Base-by-base conservation (phyloP, 2,888 invertebrate genomes). In the Pseudeuparius sepicola region DNA sequence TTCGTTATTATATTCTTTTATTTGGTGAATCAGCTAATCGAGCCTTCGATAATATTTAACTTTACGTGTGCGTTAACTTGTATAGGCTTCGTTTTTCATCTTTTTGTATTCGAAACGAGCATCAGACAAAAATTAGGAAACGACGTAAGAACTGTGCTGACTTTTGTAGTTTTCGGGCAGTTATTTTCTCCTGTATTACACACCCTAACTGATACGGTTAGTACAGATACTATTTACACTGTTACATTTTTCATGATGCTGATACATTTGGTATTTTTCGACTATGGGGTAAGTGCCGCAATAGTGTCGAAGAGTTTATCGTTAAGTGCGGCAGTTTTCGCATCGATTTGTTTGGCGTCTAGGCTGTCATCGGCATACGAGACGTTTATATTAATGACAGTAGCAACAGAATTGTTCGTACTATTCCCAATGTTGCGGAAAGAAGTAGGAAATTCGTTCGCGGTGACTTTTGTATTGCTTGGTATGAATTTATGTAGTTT, bases 191-290 rank as follows among this genome's bases (percentile, higher is more conserved):
- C 96, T 0, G 74, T 96, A 11, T 63, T 94, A 17, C 88, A 94
- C 58, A 96, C 93, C 0, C 67, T 98, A 31, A 97, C 98, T 0
- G 89, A 92, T 56, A 92, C 94, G 0, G 87, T 98, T 2, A 93
- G 93, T 54, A 96, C 96, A 0, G 96, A 98, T 56, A 94, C 97
- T 0, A 94, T 98, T 54, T 94, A 92, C 54, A 88, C 92, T 2
- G 88, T 85, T 73, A 78, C 94, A 0, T 78, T 84, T 12, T 68
- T 87, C 9, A 87, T 93, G 77, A 76, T 96, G 67, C 54, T 86
- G 0, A 63, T 86, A 1, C 94, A 97, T 67, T 67, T 97, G 40
- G 72, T 88, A 48, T 93, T 93, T 56, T 89, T 86, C 55, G 90
- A 97, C 58, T 98, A 97, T 55, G 89, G 88, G 4, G 73, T 88